Evolutionary conservation across 2,113 vertebrate species (phyloP).

Genomic region (Notothenia rossii): DNA sequence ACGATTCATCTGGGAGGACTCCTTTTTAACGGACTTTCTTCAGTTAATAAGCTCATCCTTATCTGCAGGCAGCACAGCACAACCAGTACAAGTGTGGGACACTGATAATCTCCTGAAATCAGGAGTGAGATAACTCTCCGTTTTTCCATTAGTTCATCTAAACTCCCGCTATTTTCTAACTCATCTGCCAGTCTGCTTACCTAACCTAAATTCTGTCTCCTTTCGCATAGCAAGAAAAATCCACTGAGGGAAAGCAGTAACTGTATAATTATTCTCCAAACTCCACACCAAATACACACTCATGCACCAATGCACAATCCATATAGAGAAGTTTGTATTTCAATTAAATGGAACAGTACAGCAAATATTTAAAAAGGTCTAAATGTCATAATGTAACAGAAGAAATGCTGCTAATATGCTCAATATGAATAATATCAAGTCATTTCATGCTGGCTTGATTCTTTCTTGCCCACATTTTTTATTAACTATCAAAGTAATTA

Average conservation of each 20-base stretch:
- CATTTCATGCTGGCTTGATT: conserved; percentile 39
- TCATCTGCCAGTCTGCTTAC: conserved; percentile 10
- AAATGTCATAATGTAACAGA: conserved; percentile 37
- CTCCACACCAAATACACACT: conserved; percentile 13
- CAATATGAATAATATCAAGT: conserved; percentile 29
- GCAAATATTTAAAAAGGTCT: conserved; percentile 25
- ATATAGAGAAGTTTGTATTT: conserved; percentile 10
- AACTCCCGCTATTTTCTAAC: conserved; percentile 15
- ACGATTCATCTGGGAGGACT: background rate
- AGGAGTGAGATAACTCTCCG: conserved; percentile 32
- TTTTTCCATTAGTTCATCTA: conserved; percentile 11
- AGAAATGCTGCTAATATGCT: conserved; percentile 23
- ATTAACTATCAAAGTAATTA: conserved; percentile 26
- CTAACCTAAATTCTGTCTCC: background rate
- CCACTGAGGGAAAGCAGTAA: background rate
- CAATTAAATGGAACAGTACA: conserved; percentile 16
- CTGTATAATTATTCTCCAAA: conserved; percentile 3
- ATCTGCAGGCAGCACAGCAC: conserved; percentile 61
- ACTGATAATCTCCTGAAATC: conserved; percentile 65
- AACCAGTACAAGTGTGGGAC: conserved; percentile 55
- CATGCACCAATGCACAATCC: background rate
- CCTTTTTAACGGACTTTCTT: conserved; percentile 28
- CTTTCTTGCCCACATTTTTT: conserved; percentile 33
- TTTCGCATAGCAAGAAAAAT: conserved; percentile 8
- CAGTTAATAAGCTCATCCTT: conserved; percentile 61